Conservation (phyloP, 2,888 invertebrate species). For the Orchesella flavescens region DNA sequence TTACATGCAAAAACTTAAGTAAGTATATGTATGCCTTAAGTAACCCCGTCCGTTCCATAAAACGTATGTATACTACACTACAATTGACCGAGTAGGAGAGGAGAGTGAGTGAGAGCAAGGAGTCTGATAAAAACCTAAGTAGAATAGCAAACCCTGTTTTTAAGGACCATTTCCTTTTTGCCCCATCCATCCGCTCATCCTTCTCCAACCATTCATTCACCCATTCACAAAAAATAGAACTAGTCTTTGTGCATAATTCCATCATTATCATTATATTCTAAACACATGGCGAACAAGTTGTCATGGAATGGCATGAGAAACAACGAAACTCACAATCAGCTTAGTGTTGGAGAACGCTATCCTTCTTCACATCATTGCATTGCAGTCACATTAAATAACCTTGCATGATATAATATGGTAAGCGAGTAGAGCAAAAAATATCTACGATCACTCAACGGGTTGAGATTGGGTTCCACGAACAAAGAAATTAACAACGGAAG, state of each 20-base stretch:
- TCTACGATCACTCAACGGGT: neutral
- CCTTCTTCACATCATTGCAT: too few relatives aligned
- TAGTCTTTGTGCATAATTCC: constrained; percentile 29
- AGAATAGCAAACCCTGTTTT: constrained; percentile 38
- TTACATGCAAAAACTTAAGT: constrained; percentile 10
- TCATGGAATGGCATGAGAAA: constrained; percentile 5
- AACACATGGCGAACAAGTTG: neutral
- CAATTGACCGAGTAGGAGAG: neutral
- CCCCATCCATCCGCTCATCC: constrained; percentile 62
- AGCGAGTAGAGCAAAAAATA: too few relatives aligned
- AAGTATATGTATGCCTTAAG: too few relatives aligned
- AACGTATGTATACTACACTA: too few relatives aligned
- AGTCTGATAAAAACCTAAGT: constrained; percentile 6
- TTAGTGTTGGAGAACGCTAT: too few relatives aligned
- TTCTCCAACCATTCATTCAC: constrained; percentile 8
- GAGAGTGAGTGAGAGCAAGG: neutral
- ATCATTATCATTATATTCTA: neutral
- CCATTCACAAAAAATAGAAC: constrained; percentile 12
- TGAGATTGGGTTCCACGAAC: constrained; percentile 40
- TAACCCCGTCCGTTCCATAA: too few relatives aligned
- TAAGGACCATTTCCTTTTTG: constrained; percentile 60
- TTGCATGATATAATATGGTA: too few relatives aligned
- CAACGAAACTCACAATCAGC: too few relatives aligned
- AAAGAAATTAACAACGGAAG: constrained; percentile 35
- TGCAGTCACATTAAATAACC: too few relatives aligned